Conservation (phyloP, 2,113 vertebrate species). For the Halcyon malimbica region DNA sequence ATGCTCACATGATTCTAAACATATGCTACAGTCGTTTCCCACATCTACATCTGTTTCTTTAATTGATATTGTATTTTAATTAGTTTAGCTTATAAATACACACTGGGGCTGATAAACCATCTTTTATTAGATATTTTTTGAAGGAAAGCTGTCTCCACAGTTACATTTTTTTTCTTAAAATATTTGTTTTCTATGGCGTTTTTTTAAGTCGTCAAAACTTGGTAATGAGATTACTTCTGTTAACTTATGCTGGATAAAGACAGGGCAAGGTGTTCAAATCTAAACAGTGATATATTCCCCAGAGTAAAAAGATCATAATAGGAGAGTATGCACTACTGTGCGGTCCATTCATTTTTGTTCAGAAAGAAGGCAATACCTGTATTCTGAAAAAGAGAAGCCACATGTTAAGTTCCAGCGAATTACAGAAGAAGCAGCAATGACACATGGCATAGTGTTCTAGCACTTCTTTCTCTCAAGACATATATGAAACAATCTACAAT, state of each 20-base stretch:
- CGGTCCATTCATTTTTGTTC: neutral
- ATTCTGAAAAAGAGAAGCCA: neutral
- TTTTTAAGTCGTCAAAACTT: neutral
- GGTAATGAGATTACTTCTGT: neutral
- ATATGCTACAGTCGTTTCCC: constrained; percentile 28
- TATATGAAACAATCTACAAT: neutral
- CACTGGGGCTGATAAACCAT: constrained; percentile 19
- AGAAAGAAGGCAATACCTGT: neutral
- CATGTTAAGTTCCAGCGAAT: neutral
- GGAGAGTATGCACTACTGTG: neutral
- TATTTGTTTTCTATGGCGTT: neutral
- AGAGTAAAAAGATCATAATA: neutral
- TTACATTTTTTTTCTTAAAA: neutral
- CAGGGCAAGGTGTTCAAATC: neutral
- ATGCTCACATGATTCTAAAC: constrained; percentile 46
- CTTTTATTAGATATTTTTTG: constrained; percentile 41
- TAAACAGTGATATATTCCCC: neutral
- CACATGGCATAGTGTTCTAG: neutral
- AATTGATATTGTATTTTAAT: constrained; percentile 66
- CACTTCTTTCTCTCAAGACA: neutral
- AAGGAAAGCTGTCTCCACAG: neutral
- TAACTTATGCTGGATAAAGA: neutral
- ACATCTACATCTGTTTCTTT: constrained; percentile 59
- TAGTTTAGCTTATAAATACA: constrained; percentile 62
- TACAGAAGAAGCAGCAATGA: neutral